phyloP scores from a whole-genome alignment of 2,113 vertebrate species.

The Jacana jacana region DNA sequence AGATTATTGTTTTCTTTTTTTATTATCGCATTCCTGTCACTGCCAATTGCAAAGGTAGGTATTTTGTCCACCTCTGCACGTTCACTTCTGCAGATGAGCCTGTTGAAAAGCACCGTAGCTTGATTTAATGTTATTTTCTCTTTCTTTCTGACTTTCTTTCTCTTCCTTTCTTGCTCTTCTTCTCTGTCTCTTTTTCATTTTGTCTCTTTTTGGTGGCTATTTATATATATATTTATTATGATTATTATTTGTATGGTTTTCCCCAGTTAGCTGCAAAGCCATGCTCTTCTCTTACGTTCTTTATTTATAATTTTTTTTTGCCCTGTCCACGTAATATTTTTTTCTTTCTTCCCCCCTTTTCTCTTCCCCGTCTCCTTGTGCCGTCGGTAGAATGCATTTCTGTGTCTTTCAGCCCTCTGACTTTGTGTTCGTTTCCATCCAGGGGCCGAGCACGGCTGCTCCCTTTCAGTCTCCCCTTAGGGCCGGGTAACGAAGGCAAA shows the following conservation, averaged over 20 bases:
- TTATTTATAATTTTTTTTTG: background rate
- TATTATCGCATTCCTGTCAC: slow-evolving; percentile 96
- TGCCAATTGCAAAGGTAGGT: slow-evolving; percentile 98
- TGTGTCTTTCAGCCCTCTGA: slow-evolving; percentile 83
- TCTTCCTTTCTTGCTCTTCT: slow-evolving; percentile 63
- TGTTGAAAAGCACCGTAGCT: slow-evolving; percentile 96
- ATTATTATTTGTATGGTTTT: slow-evolving; percentile 75
- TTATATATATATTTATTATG: slow-evolving; percentile 64
- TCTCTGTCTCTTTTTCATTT: slow-evolving; percentile 72
- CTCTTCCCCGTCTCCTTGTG: slow-evolving; percentile 57
- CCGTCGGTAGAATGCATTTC: slow-evolving; percentile 88
- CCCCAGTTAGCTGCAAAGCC: slow-evolving; percentile 84
- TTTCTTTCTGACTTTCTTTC: slow-evolving; percentile 71
- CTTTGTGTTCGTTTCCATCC: slow-evolving; percentile 80
- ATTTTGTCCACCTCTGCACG: slow-evolving; percentile 91
- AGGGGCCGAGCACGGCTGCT: background rate
- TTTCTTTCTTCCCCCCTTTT: slow-evolving; percentile 25
- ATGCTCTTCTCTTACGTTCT: slow-evolving; percentile 74
- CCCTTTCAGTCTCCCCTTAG: slow-evolving; percentile 40
- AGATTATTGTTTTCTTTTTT: slow-evolving; percentile 95
- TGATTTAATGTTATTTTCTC: slow-evolving; percentile 90
- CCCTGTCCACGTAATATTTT: slow-evolving; percentile 27
- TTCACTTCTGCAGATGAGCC: slow-evolving; percentile 98
- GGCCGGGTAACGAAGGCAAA: background rate
- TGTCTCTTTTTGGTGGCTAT: slow-evolving; percentile 75